Evolutionary conservation across 2,113 vertebrate genomes (phyloP).

Genomic region (Osmerus mordax): DNA sequence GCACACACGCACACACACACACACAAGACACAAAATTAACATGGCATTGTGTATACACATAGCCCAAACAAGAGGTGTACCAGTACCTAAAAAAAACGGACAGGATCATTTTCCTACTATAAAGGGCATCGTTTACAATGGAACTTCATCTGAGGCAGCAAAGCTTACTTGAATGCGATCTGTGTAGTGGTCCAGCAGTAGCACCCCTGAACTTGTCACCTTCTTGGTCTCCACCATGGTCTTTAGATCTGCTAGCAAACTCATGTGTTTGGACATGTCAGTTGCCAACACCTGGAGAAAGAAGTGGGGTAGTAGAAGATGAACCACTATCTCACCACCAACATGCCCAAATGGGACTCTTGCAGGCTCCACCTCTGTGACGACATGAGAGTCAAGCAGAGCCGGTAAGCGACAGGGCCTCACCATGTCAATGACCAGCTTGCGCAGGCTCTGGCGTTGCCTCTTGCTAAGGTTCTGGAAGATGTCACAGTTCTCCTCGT

Average conservation of each 20-base stretch:
- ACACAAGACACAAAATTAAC: neutral
- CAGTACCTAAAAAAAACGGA: neutral
- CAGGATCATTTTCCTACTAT: neutral
- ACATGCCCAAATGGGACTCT: too few relatives aligned
- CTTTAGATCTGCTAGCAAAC: slow-evolving; percentile 89
- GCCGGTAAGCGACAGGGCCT: slow-evolving; percentile 10
- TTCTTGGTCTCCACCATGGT: slow-evolving; percentile 98
- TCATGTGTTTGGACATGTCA: slow-evolving; percentile 97
- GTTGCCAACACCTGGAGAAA: slow-evolving; percentile 84
- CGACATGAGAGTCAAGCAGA: too few relatives aligned
- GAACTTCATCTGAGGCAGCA: neutral
- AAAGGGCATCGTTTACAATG: neutral
- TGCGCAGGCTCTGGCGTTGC: slow-evolving; percentile 87
- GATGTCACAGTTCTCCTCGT: slow-evolving; percentile 94
- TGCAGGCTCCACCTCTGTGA: too few relatives aligned
- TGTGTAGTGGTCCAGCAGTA: slow-evolving; percentile 88
- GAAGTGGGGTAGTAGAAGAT: neutral
- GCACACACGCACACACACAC: slow-evolving; percentile 25
- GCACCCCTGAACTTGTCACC: slow-evolving; percentile 90
- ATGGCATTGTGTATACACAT: neutral
- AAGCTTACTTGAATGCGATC: slow-evolving; percentile 87
- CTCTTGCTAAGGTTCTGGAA: slow-evolving; percentile 90
- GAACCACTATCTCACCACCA: too few relatives aligned
- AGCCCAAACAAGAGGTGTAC: neutral
- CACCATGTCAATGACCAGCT: slow-evolving; percentile 96